phyloP scores from a whole-genome alignment of 2,888 invertebrate species.

The Gandaritis pyraliata region DNA sequence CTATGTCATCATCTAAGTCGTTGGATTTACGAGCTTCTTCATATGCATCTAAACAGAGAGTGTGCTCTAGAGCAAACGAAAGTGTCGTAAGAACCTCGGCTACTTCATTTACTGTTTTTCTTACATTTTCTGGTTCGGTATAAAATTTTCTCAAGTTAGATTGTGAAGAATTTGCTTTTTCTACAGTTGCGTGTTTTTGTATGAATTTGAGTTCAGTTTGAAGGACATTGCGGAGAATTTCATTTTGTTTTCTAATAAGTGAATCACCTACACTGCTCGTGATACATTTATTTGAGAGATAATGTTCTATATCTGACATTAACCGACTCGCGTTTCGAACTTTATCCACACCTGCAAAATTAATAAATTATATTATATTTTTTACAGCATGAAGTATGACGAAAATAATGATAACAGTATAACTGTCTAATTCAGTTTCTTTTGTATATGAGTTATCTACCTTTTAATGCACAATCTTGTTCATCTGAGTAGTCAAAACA shows the following conservation, averaged over 20 bases:
- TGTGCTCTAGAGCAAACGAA: constrained; percentile 51
- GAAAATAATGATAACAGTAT: too few species aligned
- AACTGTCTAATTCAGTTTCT: too few species aligned
- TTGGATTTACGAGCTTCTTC: constrained; percentile 22
- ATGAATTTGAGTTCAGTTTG: constrained; percentile 55
- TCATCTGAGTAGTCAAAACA: constrained; percentile 67
- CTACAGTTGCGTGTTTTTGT: constrained; percentile 43
- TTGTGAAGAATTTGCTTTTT: background rate
- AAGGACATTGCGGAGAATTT: constrained; percentile 52
- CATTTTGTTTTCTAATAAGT: constrained; percentile 50
- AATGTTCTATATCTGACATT: constrained; percentile 51
- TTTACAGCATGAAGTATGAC: background rate
- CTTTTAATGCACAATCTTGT: constrained; percentile 58
- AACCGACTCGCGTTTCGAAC: constrained; percentile 50
- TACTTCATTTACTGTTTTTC: constrained; percentile 51
- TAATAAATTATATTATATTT: too few species aligned
- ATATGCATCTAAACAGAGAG: constrained; percentile 50
- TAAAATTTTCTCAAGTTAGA: constrained; percentile 18
- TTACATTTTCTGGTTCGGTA: constrained; percentile 30
- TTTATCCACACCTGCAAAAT: constrained; percentile 55
- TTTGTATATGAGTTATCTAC: constrained; percentile 26
- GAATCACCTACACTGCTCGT: constrained; percentile 37
- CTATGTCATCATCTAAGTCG: constrained; percentile 4
- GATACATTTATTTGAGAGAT: constrained; percentile 53
- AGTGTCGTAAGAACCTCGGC: constrained; percentile 55